Evolutionary conservation across 2,113 vertebrate genomes (phyloP), one percentile per base, ranked within the genome.

Genomic region (Talpa occidentalis): DNA sequence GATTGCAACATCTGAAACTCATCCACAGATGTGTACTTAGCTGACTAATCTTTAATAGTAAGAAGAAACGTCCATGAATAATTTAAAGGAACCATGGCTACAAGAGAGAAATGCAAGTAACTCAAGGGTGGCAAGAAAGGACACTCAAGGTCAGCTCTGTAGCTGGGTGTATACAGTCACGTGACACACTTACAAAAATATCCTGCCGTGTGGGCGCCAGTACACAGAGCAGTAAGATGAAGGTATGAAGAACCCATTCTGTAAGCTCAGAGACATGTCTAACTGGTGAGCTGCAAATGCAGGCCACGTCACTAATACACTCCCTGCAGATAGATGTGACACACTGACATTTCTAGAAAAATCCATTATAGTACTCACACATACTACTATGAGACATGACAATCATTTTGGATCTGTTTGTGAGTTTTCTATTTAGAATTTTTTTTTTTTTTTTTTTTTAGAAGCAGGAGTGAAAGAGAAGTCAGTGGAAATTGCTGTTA

Each of bases 401-500:
- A 70, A 47, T 59, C 70, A 67, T 8, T 88, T 21, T 19, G 35
- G 74, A 78, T 54, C 42, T 69, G 77, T 84, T 35, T 26, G 32
- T 42, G 72, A 49, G 47, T 5, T 89, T 88, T 70, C 59, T 77
- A 47, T 62, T 89, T 91, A 72, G 52, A 81, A 19, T 49, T 30
- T 32, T 69, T 44, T n/a, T 59, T 90, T 92, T 92, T 49, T 30
- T 32, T 69, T 44, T n/a, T 59, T 90, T 92, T 92, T 47, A 70
- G 44, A 79, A 95, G 60, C 16, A 82, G 69, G 59, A 82, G 64
- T 37, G 69, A 77, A 67, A 91, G 32, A 64, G 17, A 77, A 80
- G 90, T 66, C 54, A 22, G 52, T 14, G 9, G 66, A 47, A 91
- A 96, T 78, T 69, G 44, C 26, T 79, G 0, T 73, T 83, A 84